These are phyloP conservation scores for Cordylochernes scorpioides DNA, from an alignment of 2,888 invertebrate genomes.

Conservation along the genomic window DNA sequence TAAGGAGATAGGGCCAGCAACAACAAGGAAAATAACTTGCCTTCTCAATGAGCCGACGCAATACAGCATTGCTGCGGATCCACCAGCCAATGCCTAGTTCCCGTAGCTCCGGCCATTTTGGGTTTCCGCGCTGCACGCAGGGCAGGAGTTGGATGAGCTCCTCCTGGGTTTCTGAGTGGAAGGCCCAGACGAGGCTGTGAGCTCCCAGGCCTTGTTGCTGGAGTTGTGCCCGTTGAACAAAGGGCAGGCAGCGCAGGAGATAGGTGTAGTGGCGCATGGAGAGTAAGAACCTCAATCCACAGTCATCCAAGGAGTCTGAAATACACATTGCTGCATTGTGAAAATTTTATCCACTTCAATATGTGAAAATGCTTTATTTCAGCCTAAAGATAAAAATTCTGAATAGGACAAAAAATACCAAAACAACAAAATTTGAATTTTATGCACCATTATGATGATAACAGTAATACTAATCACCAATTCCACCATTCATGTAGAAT, in stretches of 20 bases:
- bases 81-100: conserved; percentile 91
- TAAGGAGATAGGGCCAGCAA: too few relatives aligned
- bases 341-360: not conserved
- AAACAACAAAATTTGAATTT: too few relatives aligned
- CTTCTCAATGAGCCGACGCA: conserved; percentile 63
- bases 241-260: conserved; percentile 65
- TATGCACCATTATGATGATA: too few relatives aligned
- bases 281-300: conserved; percentile 75
- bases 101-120: conserved; percentile 61
- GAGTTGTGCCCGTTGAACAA: conserved; percentile 56
- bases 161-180: conserved; percentile 91
- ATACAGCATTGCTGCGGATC: conserved; percentile 52
- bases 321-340: too few relatives aligned
- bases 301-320: conserved; percentile 47
- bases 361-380: not conserved
- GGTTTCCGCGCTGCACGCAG: conserved; percentile 24
- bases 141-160: conserved; percentile 71
- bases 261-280: conserved; percentile 96
- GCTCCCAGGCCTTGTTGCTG: conserved; percentile 40
- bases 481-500: too few relatives aligned
- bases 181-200: conserved; percentile 87
- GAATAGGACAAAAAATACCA: too few relatives aligned
- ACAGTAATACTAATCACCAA: too few relatives aligned
- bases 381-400: not conserved
- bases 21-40: conserved; percentile 18